Evolutionary conservation across 2,797 vertebrate genomes (phyloP), one percentile per base, ranked within the genome.

Genomic region (Lepidocolaptes lacrymiger): DNA sequence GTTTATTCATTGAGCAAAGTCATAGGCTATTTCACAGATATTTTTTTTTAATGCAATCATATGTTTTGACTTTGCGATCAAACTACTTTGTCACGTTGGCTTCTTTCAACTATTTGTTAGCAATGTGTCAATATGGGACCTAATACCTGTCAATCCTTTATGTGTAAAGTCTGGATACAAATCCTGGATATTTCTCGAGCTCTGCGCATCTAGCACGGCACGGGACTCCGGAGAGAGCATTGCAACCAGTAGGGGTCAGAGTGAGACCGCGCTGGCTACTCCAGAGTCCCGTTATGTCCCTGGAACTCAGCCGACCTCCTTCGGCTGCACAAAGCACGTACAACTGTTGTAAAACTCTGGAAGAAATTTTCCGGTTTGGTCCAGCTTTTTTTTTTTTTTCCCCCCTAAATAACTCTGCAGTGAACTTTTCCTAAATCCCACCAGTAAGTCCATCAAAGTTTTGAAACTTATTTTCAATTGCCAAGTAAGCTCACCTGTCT

Each of bases 151-250:
- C 0, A 3, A 54, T 62, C 32, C 15, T 19, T 39, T 63, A 41
- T 24, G 6, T 74, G 27, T 36, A 24, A 74, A 7, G 16, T 21
- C 14, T 8, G 52, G 54, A 10, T 48, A 2, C 3, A 17, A 61
- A 63, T 1, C 10, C 1, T 1, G 2, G 34, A 4, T 15, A 4
- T 8, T 75, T 74, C 24, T 26, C 36, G 17, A 0, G 3, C 4
- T 19, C 43, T 9, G n/a, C 3, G 1, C 0, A 32, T 22, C 44
- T 12, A 49, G 19, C 15, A 18, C 27, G 13, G 26, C 18, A 9
- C 19, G 21, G 59, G 4, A 19, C 37, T 43, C 61, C 28, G 12
- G 6, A 12, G 63, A 32, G 32, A 36, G 18, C 1, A 1, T 23
- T 26, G 1, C 17, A 58, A 32, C 79, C 80, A 2, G 89, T 68